Evolutionary conservation across 2,888 invertebrate genomes (phyloP).

Genomic region (Diaperis boleti): DNA sequence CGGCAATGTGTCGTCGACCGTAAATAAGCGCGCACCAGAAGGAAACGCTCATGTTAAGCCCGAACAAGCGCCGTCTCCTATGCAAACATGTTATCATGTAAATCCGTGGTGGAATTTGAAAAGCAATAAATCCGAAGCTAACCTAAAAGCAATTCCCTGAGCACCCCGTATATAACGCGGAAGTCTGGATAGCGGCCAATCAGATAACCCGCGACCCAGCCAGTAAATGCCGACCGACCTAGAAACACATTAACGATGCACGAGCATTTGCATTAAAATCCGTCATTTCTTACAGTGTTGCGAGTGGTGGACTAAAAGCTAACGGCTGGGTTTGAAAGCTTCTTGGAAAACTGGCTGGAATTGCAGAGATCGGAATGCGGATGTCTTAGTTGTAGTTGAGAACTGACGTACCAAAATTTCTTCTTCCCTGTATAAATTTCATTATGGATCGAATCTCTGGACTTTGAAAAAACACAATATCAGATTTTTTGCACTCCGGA

Average conservation of each 20-base stretch:
- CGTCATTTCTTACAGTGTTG: conserved; percentile 1
- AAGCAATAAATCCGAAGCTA: conserved; percentile 38
- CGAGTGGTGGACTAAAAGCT: no score
- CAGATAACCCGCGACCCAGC: conserved; percentile 24
- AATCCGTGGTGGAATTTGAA: conserved; percentile 38
- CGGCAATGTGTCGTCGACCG: conserved; percentile 20
- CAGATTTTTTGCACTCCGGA: no score
- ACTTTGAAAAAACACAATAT: no score
- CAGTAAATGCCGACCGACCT: conserved; percentile 27
- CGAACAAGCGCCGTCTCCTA: conserved; percentile 25
- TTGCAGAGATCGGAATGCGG: no score
- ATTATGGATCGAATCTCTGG: no score
- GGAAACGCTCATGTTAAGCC: conserved; percentile 30
- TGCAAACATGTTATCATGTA: conserved; percentile 39
- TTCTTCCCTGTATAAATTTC: no score
- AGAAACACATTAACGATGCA: conserved; percentile 27
- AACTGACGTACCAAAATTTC: no score
- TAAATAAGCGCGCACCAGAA: conserved; percentile 24
- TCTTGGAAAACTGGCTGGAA: no score
- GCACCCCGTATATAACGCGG: conserved; percentile 35
- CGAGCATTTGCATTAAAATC: conserved; percentile 15
- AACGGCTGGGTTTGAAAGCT: no score
- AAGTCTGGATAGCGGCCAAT: conserved; percentile 34
- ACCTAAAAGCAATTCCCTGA: conserved; percentile 39
- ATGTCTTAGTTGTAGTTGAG: no score